Evolutionary conservation across 2,113 vertebrate species (phyloP).

Genomic region (rabbit (Oryctolagus cuniculus)): mOryCun1.1 NC_091445.1:49900001-49900500

Average conservation of each 20-base stretch:
- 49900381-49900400: neutral
- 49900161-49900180: neutral
- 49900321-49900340: too few relatives aligned
- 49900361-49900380: neutral
- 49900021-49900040: neutral
- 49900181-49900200: neutral
- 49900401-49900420: neutral
- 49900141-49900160: neutral
- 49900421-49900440: neutral
- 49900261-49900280: neutral
- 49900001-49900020: neutral
- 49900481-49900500: neutral
- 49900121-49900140: neutral
- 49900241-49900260: neutral
- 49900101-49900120: neutral
- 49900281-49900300: neutral
- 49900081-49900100: neutral
- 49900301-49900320: neutral
- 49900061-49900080: neutral
- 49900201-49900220: too few relatives aligned
- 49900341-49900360: too few relatives aligned
- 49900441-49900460: neutral
- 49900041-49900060: fast-evolving
- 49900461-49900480: too few relatives aligned
- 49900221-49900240: neutral